Base-by-base conservation (phyloP, 35 echinoderm and acorn worm species). In the Anneissia japonica region DNA sequence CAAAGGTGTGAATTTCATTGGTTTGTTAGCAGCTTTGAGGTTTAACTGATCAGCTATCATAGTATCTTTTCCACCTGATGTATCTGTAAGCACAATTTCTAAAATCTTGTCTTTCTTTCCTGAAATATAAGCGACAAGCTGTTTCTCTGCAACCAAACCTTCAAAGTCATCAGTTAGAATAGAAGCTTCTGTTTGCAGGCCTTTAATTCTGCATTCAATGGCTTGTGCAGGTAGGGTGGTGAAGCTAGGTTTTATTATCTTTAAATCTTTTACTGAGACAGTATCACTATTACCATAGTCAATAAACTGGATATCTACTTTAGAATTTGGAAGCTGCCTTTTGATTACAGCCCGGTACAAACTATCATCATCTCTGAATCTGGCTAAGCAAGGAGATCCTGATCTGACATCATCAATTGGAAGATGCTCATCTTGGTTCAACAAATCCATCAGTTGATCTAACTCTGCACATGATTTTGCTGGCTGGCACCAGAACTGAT, bases 321-420 rank as follows among this genome's bases (percentile, higher is more conserved):
- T 39, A 39, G 35, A 30, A 32, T 35, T 39, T 6, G n/a, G 6
- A 4, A 81, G 37, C 7, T 38, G n/a, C 28, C 81, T 82, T 17
- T 82, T 80, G 26, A 97, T 75, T 4, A 83, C 43, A 77, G 81
- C 94, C 28, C 94, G 87, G 21, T 97, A 97, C 94, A 90, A 97
- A 34, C 86, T 83, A 31, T 88, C 82, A 81, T 97, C 94, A 32
- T 89, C 84, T 0, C 36, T 74, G 39, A 93, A 97, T 84, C 93
- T 88, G 17, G 94, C 94, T 12, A 92, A 78, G 32, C 94, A 97
- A 31, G 91, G 87, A 51, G 43, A 46, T 74, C 94, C 94, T 21
- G 12, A 6, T 39, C 40, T 10, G 4, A 35, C 26, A 14, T 11
- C 12, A 38, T 81, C 38, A 37, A 81, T 30, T 38, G 1, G n/a